phyloP scores from a whole-genome alignment of 2,113 vertebrate species.

The Hylia prasina region DNA sequence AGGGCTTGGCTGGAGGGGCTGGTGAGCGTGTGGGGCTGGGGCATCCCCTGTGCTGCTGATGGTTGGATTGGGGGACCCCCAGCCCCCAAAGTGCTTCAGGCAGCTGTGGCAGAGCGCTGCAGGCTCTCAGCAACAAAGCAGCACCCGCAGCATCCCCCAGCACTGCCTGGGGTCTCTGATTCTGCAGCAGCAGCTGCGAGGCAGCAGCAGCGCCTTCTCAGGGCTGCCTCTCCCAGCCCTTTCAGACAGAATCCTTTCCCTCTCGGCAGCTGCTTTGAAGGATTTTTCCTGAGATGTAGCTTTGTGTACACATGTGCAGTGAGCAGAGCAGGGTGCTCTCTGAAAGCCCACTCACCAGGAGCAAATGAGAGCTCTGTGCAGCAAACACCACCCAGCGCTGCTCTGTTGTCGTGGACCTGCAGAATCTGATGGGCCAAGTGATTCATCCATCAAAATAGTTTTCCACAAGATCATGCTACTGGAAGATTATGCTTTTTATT shows the following conservation, averaged over 20 bases:
- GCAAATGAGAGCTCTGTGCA: not conserved
- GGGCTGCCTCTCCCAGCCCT: not conserved
- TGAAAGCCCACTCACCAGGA: not conserved
- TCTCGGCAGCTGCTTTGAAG: not conserved
- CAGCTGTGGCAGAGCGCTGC: not conserved
- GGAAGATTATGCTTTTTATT: constrained; percentile 26
- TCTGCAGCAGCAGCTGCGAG: not conserved
- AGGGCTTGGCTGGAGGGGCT: not conserved
- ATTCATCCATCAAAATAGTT: constrained; percentile 6
- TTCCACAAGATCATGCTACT: not conserved
- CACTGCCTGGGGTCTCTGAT: accelerated
- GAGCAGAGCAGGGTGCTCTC: not conserved
- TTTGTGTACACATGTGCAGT: accelerated
- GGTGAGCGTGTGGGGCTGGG: not conserved
- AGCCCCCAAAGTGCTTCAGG: not conserved
- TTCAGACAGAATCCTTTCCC: not conserved
- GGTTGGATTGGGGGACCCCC: not conserved
- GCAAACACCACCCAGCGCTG: not conserved
- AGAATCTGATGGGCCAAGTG: not conserved
- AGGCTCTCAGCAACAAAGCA: not conserved
- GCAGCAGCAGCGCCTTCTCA: accelerated
- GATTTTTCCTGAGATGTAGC: not conserved
- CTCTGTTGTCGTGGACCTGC: not conserved
- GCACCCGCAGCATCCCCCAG: not conserved
- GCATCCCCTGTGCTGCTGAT: not conserved